Conservation (phyloP, 2,113 vertebrate genomes). For the Martes martes region DNA sequence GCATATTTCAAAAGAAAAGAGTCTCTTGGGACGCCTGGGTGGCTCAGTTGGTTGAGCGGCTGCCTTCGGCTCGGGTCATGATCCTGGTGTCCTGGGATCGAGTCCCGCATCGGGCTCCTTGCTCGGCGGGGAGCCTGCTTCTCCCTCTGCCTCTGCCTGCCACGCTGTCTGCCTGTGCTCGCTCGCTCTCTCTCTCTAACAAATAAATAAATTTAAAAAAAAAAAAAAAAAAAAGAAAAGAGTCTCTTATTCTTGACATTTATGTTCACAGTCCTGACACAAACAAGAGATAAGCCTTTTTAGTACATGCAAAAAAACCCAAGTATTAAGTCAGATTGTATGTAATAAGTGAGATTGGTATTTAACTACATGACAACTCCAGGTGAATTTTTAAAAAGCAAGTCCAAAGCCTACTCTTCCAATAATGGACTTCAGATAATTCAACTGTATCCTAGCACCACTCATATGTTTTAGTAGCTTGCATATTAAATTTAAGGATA, state of each 20-base stretch:
- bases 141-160: no score
- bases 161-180: no score
- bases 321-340: slow-evolving; percentile 46
- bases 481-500: slow-evolving; percentile 42
- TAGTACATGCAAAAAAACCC: slow-evolving; percentile 31
- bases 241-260: slow-evolving; percentile 29
- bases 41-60: no score
- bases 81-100: no score
- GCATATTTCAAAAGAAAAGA: slow-evolving; percentile 39
- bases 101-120: no score
- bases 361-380: slow-evolving; percentile 61
- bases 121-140: no score
- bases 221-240: slow-evolving; percentile 48
- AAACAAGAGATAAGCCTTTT: slow-evolving; percentile 44
- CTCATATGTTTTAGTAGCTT: slow-evolving; percentile 2
- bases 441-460: background rate
- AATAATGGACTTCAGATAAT: slow-evolving; percentile 1
- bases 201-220: no score
- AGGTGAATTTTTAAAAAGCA: background rate
- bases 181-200: no score
- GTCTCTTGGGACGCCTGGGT: no score
- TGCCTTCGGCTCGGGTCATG: no score
- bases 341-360: slow-evolving; percentile 34
- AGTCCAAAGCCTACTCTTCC: background rate
- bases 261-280: background rate